Base-by-base conservation (phyloP, 23 tunicate genomes). In the Aplidium turbinatum region DNA sequence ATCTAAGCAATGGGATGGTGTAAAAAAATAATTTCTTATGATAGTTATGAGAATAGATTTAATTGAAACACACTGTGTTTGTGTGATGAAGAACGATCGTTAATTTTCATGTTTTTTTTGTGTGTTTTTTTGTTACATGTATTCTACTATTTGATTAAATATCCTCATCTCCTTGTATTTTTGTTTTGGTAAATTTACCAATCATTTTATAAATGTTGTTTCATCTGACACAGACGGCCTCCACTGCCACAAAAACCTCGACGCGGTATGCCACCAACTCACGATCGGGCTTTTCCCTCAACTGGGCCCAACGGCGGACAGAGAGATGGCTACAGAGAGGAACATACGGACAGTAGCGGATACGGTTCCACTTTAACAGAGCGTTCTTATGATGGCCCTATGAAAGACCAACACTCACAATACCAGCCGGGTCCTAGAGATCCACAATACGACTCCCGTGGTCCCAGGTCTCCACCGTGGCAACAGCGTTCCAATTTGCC, bases 291-390 rank as follows among this genome's bases (percentile, higher is more conserved):
- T 63, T 9, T 9, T 42, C 70, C 45, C 11, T 20, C 18, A 40
- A 40, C 31, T 40, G 38, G 47, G 20, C 70, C 45, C 4, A n/a
- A 25, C 19, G 70, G 40, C 9, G 32, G 78, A 7, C 35, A 47
- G 34, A 31, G 78, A 1, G 87, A 81, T 4, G 23, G 7, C 16
- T 65, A 65, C 23, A 48, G 77, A 5, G 77, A 76, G 7, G 85
- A 80, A 0, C 56, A 66, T 39, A 58, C 68, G 0, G 87, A 81
- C 75, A 88, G 96, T 36, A 87, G 94, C 55, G 96, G 96, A 7
- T 88, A 88, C 48, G 96, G 87, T 1, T 87, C 96, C 20, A 81
- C 87, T 4, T 57, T 63, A 50, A 88, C 86, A 5, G 96, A 87
- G 31, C 69, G 85, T 4, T 64, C 86, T 6, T 57, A 79, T 48